Conservation (phyloP, 2,888 invertebrate species). For the Oxyteleia sp. region DNA sequence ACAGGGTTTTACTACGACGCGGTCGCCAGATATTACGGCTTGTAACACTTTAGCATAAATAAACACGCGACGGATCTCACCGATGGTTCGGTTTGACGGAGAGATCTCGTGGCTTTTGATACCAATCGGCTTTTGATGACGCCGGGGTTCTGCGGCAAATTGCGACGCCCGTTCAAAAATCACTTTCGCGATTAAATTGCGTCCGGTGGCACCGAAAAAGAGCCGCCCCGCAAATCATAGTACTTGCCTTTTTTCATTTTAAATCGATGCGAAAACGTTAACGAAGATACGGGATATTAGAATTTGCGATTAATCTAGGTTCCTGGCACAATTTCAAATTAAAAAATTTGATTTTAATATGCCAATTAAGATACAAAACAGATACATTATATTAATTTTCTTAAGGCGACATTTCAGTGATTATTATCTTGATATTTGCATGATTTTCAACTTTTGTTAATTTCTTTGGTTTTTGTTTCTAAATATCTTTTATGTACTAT, state of each 20-base stretch:
- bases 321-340: no score
- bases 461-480: no score
- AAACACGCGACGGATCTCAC: slow-evolving; percentile 76
- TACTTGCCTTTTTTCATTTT: not conserved
- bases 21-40: slow-evolving; percentile 81
- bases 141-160: slow-evolving; percentile 24
- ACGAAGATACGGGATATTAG: no score
- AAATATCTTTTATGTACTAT: no score
- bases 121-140: slow-evolving; percentile 57
- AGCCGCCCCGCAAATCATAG: not conserved
- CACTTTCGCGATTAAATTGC: slow-evolving; percentile 36
- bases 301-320: no score
- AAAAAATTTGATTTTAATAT: no score
- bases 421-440: no score
- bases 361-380: no score
- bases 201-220: not conserved
- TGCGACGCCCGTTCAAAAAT: slow-evolving; percentile 35
- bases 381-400: no score
- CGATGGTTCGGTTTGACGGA: slow-evolving; percentile 45
- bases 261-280: no score
- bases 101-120: slow-evolving; percentile 61
- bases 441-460: no score
- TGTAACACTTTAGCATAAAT: slow-evolving; percentile 84
- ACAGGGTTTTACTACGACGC: slow-evolving; percentile 3
- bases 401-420: no score